Evolutionary conservation across 2,888 invertebrate species (phyloP), one percentile per base, ranked within the genome.

Genomic region (Tipula unca): DNA sequence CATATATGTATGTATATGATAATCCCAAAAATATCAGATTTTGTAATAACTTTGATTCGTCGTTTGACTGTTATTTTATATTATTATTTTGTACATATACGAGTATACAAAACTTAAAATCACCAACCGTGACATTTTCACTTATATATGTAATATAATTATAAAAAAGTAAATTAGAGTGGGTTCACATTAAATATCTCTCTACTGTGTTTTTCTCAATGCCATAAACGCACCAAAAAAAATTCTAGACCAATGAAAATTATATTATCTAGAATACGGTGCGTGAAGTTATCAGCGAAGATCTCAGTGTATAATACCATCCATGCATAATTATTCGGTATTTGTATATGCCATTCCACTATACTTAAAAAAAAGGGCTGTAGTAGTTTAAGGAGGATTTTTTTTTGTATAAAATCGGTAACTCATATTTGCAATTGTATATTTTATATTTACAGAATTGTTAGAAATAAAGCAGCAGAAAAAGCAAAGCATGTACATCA

Each of bases 381-480:
- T 48, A 8, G 39, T 39, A 54, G 17, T 54, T 54, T 6, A 54
- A 17, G 17, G 48, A 54, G 17, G 48, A 54, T 14, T 42, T 3
- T 3, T 35, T 4, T 35, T 14, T 42, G 42, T 42, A 14, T 3
- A 54, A 48, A 17, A 54, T 54, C 17, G 42, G n/a, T 42, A 42
- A 42, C 48, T 54, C 48, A 54, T 54, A 17, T 54, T 54, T 54
- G 17, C 48, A 85, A 39, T 85, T 54, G 29, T 42, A 87, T 86
- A 86, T 84, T 85, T 35, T 86, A 85, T 39, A 86, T 87, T 91
- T 92, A 14, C 92, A 98, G 98, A 93, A 98, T 98, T 91, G 98
- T 98, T 86, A 94, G 98, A 88, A 98, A 98, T 92, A 98, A 98
- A 90, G 98, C 98, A 13, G 98, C 98, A 13, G 99, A 99, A 92